A percentile compares a stretch with the other conserved stretches of the same genome.
Evolutionary conservation across 2,888 invertebrate species (phyloP).

Genomic region (Exephanes ischioxanthus): DNA sequence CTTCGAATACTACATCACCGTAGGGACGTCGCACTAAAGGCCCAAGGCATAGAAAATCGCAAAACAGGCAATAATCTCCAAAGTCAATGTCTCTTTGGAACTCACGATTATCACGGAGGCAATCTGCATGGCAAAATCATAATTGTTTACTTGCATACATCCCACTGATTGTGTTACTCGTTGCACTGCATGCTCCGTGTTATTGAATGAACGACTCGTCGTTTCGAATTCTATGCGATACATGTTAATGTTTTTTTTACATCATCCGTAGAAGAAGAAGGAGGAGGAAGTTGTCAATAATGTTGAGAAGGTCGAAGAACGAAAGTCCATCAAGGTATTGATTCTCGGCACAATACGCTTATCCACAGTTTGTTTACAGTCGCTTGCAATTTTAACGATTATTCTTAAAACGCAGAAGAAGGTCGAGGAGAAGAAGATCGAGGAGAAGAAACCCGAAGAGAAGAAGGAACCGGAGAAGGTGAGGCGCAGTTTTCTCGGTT

Average conservation of each 20-base stretch:
- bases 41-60: conserved; percentile 57
- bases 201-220: not conserved
- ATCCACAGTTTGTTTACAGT: not conserved
- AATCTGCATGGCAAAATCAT: conserved; percentile 50
- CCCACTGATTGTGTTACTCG: conserved; percentile 42
- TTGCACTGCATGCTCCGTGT: conserved; percentile 48
- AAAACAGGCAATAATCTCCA: conserved; percentile 16
- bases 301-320: conserved; percentile 78
- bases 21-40: conserved; percentile 41
- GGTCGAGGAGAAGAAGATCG: conserved; percentile 63
- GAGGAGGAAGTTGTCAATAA: conserved; percentile 82
- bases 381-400: not conserved
- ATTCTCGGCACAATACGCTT: conserved; percentile 1
- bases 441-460: conserved; percentile 80
- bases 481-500: conserved; percentile 51
- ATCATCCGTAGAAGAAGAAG: conserved; percentile 72
- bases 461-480: conserved; percentile 85
- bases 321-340: conserved; percentile 78
- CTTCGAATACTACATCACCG: conserved; percentile 5
- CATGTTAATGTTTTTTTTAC: conserved; percentile 22
- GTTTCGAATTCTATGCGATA: conserved; percentile 6
- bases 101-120: conserved; percentile 17
- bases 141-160: conserved; percentile 39
- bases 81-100: conserved; percentile 10
- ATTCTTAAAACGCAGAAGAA: conserved; percentile 60